Percentiles rank a stretch among this genome's conserved stretches.
phyloP scores from a whole-genome alignment of 2,797 vertebrate genomes.

The Miichthys miiuy region DNA sequence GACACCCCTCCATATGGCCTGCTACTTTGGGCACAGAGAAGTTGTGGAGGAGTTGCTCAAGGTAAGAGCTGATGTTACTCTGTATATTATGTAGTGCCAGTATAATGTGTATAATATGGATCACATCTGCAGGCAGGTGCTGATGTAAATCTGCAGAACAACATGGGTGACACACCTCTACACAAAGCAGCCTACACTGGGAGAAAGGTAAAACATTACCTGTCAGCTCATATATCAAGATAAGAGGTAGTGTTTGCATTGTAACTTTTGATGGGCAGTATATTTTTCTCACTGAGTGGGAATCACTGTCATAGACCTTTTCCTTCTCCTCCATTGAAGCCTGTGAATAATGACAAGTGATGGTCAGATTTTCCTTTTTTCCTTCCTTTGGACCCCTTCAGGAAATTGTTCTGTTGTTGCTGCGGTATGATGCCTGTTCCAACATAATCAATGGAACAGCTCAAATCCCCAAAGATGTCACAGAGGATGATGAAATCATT shows the following conservation, averaged over 20 bases:
- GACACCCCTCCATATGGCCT: constrained; percentile 93
- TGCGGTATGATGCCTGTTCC: constrained; percentile 89
- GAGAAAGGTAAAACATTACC: constrained; percentile 86
- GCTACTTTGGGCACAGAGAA: constrained; percentile 89
- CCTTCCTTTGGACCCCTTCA: constrained; percentile 56
- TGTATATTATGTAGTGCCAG: neutral
- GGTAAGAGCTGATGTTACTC: constrained; percentile 43
- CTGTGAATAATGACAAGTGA: constrained; percentile 24
- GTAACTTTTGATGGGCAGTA: neutral
- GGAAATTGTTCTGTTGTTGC: constrained; percentile 93
- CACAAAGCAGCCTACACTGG: constrained; percentile 91
- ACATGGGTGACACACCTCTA: constrained; percentile 92
- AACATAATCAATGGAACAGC: constrained; percentile 91
- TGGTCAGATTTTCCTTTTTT: constrained; percentile 5
- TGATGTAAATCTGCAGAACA: constrained; percentile 89
- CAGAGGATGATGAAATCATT: constrained; percentile 93
- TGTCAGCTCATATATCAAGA: neutral
- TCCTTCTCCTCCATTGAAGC: neutral
- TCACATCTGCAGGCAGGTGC: constrained; percentile 87
- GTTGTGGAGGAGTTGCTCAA: constrained; percentile 92
- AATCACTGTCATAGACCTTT: constrained; percentile 20
- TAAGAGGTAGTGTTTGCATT: neutral
- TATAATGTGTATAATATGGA: neutral
- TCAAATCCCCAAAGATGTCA: constrained; percentile 91
- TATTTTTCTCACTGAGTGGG: neutral